Percentiles rank a stretch among this genome's conserved stretches.
phyloP scores from a whole-genome alignment of 2,797 vertebrate species.

The Acropternis orthonyx region DNA sequence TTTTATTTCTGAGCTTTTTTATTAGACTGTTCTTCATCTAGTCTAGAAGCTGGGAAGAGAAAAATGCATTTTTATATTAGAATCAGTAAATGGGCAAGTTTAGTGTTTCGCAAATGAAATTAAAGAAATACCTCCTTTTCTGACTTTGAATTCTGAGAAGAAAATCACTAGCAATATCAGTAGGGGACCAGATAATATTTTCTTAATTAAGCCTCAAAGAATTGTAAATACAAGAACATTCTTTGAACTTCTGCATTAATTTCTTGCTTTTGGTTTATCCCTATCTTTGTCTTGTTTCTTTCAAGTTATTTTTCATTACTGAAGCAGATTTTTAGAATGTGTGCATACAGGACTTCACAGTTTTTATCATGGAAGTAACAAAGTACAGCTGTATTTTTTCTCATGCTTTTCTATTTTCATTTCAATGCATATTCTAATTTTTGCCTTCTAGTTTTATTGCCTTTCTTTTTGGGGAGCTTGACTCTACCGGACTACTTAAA shows the following conservation, averaged over 20 bases:
- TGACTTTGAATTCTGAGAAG: not conserved
- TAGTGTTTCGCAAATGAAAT: not conserved
- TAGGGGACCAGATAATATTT: not conserved
- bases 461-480: not conserved
- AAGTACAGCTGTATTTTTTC: not conserved
- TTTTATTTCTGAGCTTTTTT: not conserved
- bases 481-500: not conserved
- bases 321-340: not conserved
- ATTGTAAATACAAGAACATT: not conserved
- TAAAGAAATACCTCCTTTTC: not conserved
- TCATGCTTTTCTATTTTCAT: not conserved
- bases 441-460: not conserved
- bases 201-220: not conserved
- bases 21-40: not conserved
- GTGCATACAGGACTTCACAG: not conserved
- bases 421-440: not conserved
- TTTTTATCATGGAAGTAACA: not conserved
- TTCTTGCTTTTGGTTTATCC: not conserved
- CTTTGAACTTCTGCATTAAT: not conserved
- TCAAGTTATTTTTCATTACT: not conserved
- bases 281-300: not conserved
- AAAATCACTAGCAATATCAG: not conserved
- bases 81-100: not conserved
- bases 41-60: not conserved
- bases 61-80: not conserved